A percentile compares a stretch with the other conserved stretches of the same genome.
phyloP scores from a whole-genome alignment of 2,888 invertebrate species.

The Eretmocerus hayati region DNA sequence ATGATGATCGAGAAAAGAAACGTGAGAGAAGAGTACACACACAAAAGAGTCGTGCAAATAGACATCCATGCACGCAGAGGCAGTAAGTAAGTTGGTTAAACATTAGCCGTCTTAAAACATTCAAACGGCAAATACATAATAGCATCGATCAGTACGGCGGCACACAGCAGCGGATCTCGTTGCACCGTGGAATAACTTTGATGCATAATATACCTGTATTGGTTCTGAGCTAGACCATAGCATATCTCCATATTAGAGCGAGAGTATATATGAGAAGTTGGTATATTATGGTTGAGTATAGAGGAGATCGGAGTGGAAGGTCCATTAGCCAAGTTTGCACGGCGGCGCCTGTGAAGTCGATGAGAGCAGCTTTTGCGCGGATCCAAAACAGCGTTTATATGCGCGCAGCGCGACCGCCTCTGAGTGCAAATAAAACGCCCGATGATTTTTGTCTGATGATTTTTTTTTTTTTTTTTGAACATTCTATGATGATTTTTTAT shows the following conservation, averaged over 20 bases:
- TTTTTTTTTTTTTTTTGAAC: background rate
- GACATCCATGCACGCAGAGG: slow-evolving; percentile 25
- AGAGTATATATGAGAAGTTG: no score
- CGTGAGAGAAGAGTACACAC: no score
- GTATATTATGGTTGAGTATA: no score
- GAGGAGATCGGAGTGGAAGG: no score
- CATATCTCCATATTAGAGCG: no score
- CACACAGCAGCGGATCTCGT: background rate
- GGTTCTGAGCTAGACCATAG: no score
- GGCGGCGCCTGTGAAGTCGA: slow-evolving; percentile 44
- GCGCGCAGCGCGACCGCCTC: slow-evolving; percentile 21
- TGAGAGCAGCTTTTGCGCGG: no score
- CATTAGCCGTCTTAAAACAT: slow-evolving; percentile 45
- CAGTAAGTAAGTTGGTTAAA: slow-evolving; percentile 45
- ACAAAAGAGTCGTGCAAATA: slow-evolving; percentile 24
- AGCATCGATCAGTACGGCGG: background rate
- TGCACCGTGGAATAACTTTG: no score
- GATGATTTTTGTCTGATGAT: slow-evolving; percentile 29
- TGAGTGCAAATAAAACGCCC: slow-evolving; percentile 32
- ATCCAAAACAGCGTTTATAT: no score
- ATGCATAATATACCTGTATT: no score
- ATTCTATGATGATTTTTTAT: no score
- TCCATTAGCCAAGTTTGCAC: slow-evolving; percentile 47
- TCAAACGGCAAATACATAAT: slow-evolving; percentile 42
- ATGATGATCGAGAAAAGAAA: background rate